phyloP scores from a whole-genome alignment of 2,113 vertebrate species.

The Edolisoma coerulescens region DNA sequence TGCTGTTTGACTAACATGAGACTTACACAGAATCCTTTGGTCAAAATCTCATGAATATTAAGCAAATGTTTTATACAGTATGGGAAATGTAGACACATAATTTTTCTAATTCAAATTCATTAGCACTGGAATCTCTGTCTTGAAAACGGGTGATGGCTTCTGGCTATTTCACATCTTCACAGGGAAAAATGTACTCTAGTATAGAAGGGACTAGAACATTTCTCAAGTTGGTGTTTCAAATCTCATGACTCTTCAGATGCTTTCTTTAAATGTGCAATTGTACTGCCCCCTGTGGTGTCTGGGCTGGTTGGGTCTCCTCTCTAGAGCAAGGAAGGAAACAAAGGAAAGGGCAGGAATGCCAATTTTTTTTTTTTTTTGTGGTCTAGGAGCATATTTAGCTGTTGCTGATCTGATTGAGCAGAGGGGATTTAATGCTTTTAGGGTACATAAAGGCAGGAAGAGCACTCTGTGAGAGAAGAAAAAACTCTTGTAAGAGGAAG shows the following conservation, averaged over 20 bases:
- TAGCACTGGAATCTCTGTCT: background rate
- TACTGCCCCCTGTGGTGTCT: slow-evolving; percentile 16
- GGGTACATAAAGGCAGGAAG: slow-evolving; percentile 43
- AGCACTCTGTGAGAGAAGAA: background rate
- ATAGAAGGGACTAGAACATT: background rate
- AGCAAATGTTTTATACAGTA: background rate
- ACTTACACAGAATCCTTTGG: background rate
- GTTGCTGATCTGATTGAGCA: background rate
- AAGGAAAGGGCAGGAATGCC: background rate
- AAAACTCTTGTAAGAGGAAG: slow-evolving; percentile 13
- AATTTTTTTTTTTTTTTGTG: background rate
- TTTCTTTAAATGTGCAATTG: background rate
- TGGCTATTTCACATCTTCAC: background rate
- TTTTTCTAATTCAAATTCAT: background rate
- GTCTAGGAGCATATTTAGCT: background rate
- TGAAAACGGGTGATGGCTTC: background rate
- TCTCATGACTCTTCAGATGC: background rate
- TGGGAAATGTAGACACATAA: background rate
- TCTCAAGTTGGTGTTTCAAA: background rate
- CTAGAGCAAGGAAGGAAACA: background rate
- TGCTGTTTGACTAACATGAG: background rate
- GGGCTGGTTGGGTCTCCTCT: background rate
- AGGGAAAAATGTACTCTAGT: background rate
- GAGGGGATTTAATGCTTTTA: background rate
- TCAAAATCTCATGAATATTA: background rate